Percentiles rank a stretch among this genome's conserved stretches.
phyloP scores from a whole-genome alignment of 2,797 vertebrate species.

The Falco berigora region DNA sequence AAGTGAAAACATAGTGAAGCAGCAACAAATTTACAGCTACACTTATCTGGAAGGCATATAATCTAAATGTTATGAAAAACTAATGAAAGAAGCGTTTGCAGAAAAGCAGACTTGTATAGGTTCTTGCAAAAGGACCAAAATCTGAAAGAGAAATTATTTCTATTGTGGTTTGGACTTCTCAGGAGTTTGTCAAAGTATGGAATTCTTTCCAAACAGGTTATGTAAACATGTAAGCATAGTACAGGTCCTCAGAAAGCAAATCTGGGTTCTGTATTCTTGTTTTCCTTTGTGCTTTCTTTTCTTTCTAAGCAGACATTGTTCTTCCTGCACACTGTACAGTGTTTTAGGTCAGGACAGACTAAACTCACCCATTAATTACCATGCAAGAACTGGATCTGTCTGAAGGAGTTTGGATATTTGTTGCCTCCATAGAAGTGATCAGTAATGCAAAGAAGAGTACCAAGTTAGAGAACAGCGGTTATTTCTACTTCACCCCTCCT shows the following conservation, averaged over 20 bases:
- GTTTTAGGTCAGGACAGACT: background rate
- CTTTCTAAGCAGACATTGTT: background rate
- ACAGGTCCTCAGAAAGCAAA: background rate
- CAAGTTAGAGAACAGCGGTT: background rate
- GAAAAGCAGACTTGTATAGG: background rate
- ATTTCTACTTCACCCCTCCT: background rate
- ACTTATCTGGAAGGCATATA: background rate
- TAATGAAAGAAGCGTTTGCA: background rate
- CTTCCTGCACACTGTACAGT: background rate
- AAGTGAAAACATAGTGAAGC: background rate
- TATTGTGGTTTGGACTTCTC: background rate
- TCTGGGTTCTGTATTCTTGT: background rate
- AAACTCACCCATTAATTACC: background rate
- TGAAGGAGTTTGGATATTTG: background rate
- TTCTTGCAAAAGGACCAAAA: background rate
- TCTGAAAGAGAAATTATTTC: background rate
- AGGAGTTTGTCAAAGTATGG: background rate
- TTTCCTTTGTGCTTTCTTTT: background rate
- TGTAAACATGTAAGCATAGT: background rate
- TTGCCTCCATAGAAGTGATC: background rate
- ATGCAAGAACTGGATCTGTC: background rate
- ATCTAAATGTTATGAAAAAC: background rate
- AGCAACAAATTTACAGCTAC: background rate
- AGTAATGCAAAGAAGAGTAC: background rate
- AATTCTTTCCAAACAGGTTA: background rate